phyloP scores from a whole-genome alignment of 2,113 vertebrate genomes.

The Archilochus colubris region DNA sequence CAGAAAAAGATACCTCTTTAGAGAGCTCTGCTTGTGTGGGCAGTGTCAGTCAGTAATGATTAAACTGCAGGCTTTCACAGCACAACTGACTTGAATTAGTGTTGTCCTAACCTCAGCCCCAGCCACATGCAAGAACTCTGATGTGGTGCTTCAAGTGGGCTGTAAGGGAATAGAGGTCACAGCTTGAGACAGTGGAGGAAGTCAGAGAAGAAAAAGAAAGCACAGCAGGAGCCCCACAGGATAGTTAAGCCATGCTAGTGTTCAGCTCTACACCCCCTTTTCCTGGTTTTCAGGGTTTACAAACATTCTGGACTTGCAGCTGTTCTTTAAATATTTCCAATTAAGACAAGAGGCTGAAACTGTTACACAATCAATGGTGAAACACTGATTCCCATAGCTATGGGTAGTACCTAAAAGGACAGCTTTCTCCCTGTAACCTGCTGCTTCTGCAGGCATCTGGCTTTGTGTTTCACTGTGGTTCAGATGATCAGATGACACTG shows the following conservation, averaged over 20 bases:
- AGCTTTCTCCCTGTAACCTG: not conserved
- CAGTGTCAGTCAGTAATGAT: not conserved
- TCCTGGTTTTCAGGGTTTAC: not conserved
- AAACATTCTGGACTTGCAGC: not conserved
- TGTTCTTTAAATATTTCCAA: not conserved
- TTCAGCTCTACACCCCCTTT: not conserved
- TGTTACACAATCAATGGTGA: not conserved
- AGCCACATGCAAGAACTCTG: not conserved
- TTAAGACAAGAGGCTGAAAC: not conserved
- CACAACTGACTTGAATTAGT: not conserved
- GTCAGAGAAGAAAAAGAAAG: not conserved
- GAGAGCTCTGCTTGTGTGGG: not conserved
- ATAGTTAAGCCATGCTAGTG: not conserved
- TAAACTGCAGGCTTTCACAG: rapidly evolving
- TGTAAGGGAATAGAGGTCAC: not conserved
- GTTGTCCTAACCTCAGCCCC: not conserved
- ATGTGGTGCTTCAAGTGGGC: not conserved
- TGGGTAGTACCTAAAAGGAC: not conserved
- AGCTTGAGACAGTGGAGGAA: not conserved
- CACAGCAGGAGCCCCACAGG: not conserved
- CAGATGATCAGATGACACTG: not conserved
- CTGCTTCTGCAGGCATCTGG: not conserved
- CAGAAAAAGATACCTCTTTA: not conserved
- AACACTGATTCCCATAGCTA: not conserved
- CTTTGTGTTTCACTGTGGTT: not conserved